Evolutionary conservation across 2,888 invertebrate genomes (phyloP).

Genomic region (Zootermopsis nevadensis): DNA sequence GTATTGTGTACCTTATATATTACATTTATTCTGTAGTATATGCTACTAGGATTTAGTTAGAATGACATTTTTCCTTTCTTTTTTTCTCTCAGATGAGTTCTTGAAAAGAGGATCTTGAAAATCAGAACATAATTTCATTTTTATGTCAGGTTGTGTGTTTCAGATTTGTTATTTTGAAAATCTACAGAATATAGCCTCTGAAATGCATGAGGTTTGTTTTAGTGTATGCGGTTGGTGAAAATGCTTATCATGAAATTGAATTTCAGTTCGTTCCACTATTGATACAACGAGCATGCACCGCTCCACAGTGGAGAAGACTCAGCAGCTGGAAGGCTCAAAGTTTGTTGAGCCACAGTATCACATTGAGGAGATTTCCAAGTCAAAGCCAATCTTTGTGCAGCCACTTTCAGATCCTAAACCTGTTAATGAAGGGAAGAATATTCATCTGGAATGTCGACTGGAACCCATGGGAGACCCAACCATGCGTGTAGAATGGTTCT

Average conservation of each 20-base stretch:
- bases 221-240: not conserved
- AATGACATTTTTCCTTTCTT: no score
- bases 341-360: slow-evolving; percentile 89
- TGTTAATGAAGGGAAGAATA: slow-evolving; percentile 87
- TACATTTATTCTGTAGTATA: no score
- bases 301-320: slow-evolving; percentile 86
- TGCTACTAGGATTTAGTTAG: no score
- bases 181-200: no score
- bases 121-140: no score
- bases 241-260: slow-evolving; percentile 45
- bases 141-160: no score
- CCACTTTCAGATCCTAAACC: slow-evolving; percentile 89
- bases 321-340: slow-evolving; percentile 85
- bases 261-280: slow-evolving; percentile 85
- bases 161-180: no score
- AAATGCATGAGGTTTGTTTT: not conserved
- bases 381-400: slow-evolving; percentile 93
- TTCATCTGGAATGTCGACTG: slow-evolving; percentile 90
- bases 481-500: slow-evolving; percentile 98
- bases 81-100: no score
- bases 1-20: no score
- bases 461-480: slow-evolving; percentile 97
- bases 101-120: no score
- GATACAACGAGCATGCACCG: slow-evolving; percentile 93
- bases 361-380: slow-evolving; percentile 92